Percentiles rank a stretch among this genome's conserved stretches.
These are phyloP conservation scores for Caradrina clavipalpis DNA, from an alignment of 2,888 invertebrate genomes.

Conservation along the genomic window DNA sequence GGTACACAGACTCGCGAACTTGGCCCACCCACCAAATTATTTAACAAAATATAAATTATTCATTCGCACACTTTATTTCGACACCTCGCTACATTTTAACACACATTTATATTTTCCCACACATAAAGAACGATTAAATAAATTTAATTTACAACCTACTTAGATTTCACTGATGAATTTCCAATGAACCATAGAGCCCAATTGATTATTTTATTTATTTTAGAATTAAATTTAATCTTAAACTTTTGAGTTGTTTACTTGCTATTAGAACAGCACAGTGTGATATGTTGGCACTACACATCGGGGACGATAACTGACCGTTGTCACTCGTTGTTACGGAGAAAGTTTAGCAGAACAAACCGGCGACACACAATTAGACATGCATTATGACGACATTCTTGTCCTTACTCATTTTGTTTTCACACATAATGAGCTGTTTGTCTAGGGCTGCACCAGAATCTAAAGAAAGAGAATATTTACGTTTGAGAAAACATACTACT, in stretches of 20 bases:
- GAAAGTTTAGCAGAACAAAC: slow-evolving; percentile 38
- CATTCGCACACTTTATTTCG: slow-evolving; percentile 39
- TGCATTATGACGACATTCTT: neutral
- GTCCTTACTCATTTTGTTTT: neutral
- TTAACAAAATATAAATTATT: slow-evolving; percentile 39
- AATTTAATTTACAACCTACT: neutral
- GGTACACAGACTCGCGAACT: slow-evolving; percentile 35
- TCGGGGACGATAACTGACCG: slow-evolving; percentile 14
- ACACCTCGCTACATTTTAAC: slow-evolving; percentile 37
- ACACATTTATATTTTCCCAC: slow-evolving; percentile 26
- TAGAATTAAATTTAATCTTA: slow-evolving; percentile 21
- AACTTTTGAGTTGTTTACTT: slow-evolving; percentile 33
- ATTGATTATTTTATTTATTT: slow-evolving; percentile 17
- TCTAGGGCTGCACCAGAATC: neutral
- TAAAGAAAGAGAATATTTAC: neutral
- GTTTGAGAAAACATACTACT: neutral
- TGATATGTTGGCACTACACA: slow-evolving; percentile 14
- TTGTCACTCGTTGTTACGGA: slow-evolving; percentile 3
- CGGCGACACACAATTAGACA: neutral
- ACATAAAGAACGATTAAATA: slow-evolving; percentile 2
- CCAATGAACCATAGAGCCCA: slow-evolving; percentile 5
- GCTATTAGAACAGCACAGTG: slow-evolving; percentile 11
- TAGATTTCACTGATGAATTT: slow-evolving; percentile 2
- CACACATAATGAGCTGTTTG: slow-evolving; percentile 17
- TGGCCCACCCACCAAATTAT: slow-evolving; percentile 17